Conservation (phyloP, 2,797 vertebrate species). For the Ceryle rudis region DNA sequence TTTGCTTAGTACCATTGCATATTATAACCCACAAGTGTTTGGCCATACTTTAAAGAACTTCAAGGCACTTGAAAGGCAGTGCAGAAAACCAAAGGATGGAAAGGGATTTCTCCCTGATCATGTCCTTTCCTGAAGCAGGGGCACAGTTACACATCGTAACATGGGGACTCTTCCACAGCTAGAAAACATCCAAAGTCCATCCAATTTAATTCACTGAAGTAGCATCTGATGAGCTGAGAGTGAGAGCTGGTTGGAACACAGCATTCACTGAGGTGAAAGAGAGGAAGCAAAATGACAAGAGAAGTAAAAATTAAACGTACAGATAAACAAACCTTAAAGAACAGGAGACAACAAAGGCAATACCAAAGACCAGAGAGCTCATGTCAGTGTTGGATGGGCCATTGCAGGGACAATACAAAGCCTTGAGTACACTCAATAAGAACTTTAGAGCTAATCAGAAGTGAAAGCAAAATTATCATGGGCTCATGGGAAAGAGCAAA, state of each 20-base stretch:
- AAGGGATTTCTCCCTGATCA: background rate
- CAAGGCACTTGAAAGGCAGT: background rate
- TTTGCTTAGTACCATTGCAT: background rate
- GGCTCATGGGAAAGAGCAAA: background rate
- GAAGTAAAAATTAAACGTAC: background rate
- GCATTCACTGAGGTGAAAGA: background rate
- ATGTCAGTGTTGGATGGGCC: background rate
- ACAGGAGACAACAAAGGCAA: background rate
- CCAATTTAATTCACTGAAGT: background rate
- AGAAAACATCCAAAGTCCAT: background rate
- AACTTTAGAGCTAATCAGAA: background rate
- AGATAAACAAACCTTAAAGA: background rate
- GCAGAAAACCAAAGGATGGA: background rate
- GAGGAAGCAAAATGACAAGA: background rate
- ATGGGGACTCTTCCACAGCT: background rate
- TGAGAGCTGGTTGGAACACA: background rate
- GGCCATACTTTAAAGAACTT: background rate
- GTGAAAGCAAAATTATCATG: background rate
- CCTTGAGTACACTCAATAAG: background rate
- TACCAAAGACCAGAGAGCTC: background rate
- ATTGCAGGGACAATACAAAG: background rate
- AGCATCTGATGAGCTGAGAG: background rate
- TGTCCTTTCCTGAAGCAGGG: background rate
- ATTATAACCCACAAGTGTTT: background rate
- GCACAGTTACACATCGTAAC: background rate